These are phyloP conservation scores for Vulpes ferrilata DNA, from an alignment of 2,113 vertebrate species.

Conservation along the genomic window DNA sequence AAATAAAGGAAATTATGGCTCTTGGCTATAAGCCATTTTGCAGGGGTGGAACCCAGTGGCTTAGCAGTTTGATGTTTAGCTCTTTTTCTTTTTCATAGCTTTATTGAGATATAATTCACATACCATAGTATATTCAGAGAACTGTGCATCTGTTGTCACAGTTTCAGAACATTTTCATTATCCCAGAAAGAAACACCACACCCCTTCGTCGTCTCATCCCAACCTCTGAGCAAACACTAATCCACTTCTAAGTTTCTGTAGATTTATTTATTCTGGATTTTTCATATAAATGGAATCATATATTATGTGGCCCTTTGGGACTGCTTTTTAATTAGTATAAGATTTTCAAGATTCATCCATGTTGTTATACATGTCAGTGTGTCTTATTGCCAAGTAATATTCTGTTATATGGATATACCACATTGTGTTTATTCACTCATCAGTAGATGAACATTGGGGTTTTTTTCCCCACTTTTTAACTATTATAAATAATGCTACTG, in stretches of 20 bases:
- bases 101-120: neutral
- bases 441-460: neutral
- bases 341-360: neutral
- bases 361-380: neutral
- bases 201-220: neutral
- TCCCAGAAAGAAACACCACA: neutral
- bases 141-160: neutral
- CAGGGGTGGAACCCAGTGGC: neutral
- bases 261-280: slow-evolving; percentile 32
- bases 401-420: neutral
- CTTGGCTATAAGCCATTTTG: neutral
- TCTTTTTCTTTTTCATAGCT: neutral
- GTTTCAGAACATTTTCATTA: slow-evolving; percentile 26
- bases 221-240: neutral
- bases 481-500: neutral
- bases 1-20: neutral
- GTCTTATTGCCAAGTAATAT: slow-evolving; percentile 2
- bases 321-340: neutral
- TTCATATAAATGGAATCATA: slow-evolving; percentile 1
- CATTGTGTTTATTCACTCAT: neutral
- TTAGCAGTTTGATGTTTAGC: neutral
- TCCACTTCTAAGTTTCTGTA: neutral
- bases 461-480: neutral
- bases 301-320: neutral
- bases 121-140: neutral